Evolutionary conservation across 2,797 vertebrate species (phyloP).

Genomic region (Aldrovandia affinis): DNA sequence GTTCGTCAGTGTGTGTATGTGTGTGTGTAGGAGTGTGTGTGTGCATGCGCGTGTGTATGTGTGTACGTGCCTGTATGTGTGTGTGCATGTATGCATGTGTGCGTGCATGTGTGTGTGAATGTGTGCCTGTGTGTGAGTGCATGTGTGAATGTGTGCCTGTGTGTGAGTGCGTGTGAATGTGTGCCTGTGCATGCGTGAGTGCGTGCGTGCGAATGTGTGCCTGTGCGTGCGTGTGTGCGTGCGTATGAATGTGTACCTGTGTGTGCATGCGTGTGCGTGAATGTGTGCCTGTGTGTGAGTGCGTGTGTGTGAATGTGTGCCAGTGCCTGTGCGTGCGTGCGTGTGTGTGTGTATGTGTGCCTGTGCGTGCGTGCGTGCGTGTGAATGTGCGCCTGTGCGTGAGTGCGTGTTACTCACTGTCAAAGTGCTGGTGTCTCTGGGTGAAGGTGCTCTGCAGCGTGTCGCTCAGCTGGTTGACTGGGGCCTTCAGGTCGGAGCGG

Average conservation of each 20-base stretch:
- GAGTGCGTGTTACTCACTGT: constrained; percentile 78
- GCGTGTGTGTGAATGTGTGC: background rate
- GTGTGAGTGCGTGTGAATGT: background rate
- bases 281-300: background rate
- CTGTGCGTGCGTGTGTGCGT: too few species aligned
- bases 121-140: too few species aligned
- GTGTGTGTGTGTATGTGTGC: background rate
- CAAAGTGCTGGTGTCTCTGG: constrained; percentile 91
- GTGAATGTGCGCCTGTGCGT: constrained; percentile 40
- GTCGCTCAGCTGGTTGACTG: constrained; percentile 82
- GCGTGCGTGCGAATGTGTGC: too few species aligned
- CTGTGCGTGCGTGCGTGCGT: constrained; percentile 27
- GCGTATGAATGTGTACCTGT: too few species aligned
- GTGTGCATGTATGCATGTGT: background rate
- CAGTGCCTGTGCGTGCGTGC: background rate
- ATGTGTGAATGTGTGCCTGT: constrained; percentile 12
- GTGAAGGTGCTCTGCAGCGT: constrained; percentile 85
- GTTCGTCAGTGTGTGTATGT: background rate
- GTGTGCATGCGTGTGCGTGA: too few species aligned
- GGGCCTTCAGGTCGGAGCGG: constrained; percentile 86
- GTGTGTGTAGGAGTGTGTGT: too few species aligned
- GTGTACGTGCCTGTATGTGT: background rate
- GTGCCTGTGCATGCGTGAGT: too few species aligned
- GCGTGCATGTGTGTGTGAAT: background rate
- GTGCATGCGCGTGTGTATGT: too few species aligned